These are phyloP conservation scores for Myotis lucifugus DNA, from an alignment of 2,113 vertebrate genomes.

Conservation along the genomic window DNA sequence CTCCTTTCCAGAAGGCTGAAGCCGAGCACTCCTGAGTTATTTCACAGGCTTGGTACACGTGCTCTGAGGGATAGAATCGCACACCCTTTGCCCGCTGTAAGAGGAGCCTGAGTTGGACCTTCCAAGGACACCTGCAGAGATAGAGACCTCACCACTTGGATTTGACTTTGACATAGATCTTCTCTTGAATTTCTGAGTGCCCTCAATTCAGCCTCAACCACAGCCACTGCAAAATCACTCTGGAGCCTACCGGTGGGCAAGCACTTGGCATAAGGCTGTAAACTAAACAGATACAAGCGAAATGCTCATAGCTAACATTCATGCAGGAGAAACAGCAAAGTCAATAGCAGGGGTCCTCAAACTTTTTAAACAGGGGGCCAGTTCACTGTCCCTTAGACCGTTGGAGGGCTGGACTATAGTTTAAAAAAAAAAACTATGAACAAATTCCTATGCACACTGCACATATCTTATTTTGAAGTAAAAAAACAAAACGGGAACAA, in stretches of 20 bases:
- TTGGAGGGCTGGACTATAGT: too few species aligned
- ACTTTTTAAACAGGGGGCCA: too few species aligned
- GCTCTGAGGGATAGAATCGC: neutral
- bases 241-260: neutral
- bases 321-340: neutral
- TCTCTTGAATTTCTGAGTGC: neutral
- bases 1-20: conserved; percentile 54
- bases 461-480: too few species aligned
- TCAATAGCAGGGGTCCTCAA: too few species aligned
- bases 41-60: fast-evolving
- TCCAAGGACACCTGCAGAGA: neutral
- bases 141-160: neutral
- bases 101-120: neutral
- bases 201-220: neutral
- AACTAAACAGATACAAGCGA: neutral
- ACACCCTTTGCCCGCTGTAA: too few species aligned
- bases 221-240: neutral
- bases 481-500: too few species aligned
- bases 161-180: neutral
- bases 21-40: neutral
- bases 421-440: too few species aligned
- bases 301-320: fast-evolving
- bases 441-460: too few species aligned
- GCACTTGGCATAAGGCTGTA: neutral
- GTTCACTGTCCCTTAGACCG: too few species aligned